Evolutionary conservation across 2,888 invertebrate genomes (phyloP).

Genomic region (Aleiodes leptofemur): DNA sequence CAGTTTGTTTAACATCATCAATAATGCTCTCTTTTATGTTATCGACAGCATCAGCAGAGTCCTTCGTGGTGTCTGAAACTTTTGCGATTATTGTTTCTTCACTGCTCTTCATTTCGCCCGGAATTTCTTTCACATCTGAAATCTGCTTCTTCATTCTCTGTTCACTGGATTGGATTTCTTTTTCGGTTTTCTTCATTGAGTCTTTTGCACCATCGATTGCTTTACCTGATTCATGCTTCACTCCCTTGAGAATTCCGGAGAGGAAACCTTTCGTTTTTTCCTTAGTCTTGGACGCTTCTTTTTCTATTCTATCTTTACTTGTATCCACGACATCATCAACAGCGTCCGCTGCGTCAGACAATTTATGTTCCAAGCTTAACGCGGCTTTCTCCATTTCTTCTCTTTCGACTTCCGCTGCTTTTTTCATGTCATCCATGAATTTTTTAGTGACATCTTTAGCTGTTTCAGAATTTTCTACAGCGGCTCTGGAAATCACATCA

Average conservation of each 20-base stretch:
- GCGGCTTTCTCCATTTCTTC: conserved; percentile 53
- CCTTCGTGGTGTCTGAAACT: too few relatives aligned
- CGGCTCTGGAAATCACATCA: conserved; percentile 49
- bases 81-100: too few relatives aligned
- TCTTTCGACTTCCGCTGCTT: conserved; percentile 43
- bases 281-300: conserved; percentile 60
- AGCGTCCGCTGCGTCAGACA: conserved; percentile 43
- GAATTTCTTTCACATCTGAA: neutral
- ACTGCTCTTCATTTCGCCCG: too few relatives aligned
- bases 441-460: conserved; percentile 51
- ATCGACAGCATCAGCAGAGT: too few relatives aligned
- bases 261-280: conserved; percentile 63
- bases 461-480: conserved; percentile 46
- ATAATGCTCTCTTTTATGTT: too few relatives aligned
- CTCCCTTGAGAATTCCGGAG: conserved; percentile 64
- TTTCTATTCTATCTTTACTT: conserved; percentile 50
- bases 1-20: neutral
- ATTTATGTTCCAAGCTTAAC: conserved; percentile 49
- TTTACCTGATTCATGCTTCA: conserved; percentile 56
- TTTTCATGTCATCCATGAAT: conserved; percentile 56
- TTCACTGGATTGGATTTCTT: conserved; percentile 57
- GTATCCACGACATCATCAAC: conserved; percentile 48
- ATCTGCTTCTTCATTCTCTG: conserved; percentile 24
- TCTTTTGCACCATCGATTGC: conserved; percentile 55
- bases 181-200: conserved; percentile 43